Evolutionary conservation across 1,140 invertebrate genomes (phyloP).

Genomic region (Hirudo medicinalis): DNA sequence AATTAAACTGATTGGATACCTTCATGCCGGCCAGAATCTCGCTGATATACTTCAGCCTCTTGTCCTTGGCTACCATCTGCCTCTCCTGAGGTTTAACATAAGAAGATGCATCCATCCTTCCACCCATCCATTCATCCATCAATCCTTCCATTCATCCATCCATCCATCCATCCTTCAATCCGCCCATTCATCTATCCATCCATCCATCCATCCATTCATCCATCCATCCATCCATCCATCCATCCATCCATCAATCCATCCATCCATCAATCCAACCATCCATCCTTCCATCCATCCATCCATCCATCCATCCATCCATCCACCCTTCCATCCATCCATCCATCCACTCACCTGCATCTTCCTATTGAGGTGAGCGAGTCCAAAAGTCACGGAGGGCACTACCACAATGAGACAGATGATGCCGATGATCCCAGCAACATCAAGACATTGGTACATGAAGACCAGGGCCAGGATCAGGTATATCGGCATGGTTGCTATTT

Average conservation of each 20-base stretch:
- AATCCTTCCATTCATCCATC: too few species aligned
- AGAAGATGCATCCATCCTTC: too few species aligned
- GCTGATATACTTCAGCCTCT: conserved; percentile 38
- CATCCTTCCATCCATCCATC: too few species aligned
- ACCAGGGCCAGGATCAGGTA: background rate
- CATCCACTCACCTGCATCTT: background rate
- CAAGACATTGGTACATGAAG: background rate
- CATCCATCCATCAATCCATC: too few species aligned
- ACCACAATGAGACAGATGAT: conserved; percentile 1
- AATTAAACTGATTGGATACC: conserved; percentile 2
- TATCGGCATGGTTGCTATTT: conserved; percentile 3
- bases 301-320: too few species aligned
- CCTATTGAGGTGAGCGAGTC: background rate
- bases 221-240: background rate
- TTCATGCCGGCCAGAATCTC: conserved; percentile 38
- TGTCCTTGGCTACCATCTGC: conserved; percentile 46
- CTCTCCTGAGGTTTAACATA: conserved; percentile 13
- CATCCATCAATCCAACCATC: too few species aligned
- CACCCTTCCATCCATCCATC: too few species aligned
- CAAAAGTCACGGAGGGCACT: background rate
- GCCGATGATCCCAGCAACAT: background rate
- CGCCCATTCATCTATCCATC: too few species aligned
- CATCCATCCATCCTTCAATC: too few species aligned
- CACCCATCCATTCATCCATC: too few species aligned
- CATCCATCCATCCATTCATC: too few species aligned